Base-by-base conservation (phyloP, 2,113 vertebrate genomes). In the Apteryx owenii region DNA sequence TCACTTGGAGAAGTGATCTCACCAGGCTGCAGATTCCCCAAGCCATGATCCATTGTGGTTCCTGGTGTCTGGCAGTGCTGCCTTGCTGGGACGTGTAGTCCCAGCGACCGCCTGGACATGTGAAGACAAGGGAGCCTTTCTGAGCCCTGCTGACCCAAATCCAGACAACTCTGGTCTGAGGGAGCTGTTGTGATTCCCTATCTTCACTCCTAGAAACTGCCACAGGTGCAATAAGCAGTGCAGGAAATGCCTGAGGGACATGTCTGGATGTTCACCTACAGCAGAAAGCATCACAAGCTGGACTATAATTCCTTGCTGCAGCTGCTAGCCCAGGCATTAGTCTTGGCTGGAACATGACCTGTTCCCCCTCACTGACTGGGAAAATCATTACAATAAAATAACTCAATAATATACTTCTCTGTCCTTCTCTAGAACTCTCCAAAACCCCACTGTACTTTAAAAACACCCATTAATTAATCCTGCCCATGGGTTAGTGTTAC, bases 361-460 rank as follows among this genome's bases (percentile, higher is more conserved):
- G 51, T 21, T 85, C 15, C 23, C 33, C 29, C 51, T 76, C 66
- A 21, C 46, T 76, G 71, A 64, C 17, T 0, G 0, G 66, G 62
- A 93, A 92, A 92, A 72, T n/a, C 80, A 77, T 90, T 60, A 85
- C 46, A 85, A 82, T 50, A 40, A 85, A 50, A 53, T 64, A 93
- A 79, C 26, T 50, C 78, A 19, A 18, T 28, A 75, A 81, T 44
- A n/a, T 31, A 78, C 46, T 56, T 72, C 33, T 95, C 85, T 90
- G 13, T 16, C 70, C 66, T 23, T 85, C 61, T 75, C 42, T 48
- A 50, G 56, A 26, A 40, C 14, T 62, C 65, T 36, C 56, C 51
- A 76, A 81, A 88, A 40, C 6, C 7, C 29, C 66, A 19, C 20
- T n/a, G 9, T 79, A 71, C 42, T 68, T 88, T 80, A 85, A 68